Base-by-base conservation (phyloP, 2,797 vertebrate genomes). In the Hydrolagus colliei region DNA sequence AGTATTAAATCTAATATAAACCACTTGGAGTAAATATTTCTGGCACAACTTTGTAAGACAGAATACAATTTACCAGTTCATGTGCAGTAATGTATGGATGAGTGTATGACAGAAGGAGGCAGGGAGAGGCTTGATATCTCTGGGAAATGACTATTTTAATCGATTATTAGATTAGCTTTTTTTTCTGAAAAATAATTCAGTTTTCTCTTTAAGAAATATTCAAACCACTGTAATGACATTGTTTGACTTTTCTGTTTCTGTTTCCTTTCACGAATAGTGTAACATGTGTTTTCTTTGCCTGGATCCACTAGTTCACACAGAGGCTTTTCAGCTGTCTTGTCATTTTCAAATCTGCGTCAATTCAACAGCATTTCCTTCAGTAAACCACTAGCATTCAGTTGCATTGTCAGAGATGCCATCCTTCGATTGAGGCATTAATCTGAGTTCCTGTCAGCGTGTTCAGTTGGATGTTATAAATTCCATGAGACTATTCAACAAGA, bases 1-100 rank as follows among this genome's bases (percentile, higher is more conserved):
- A 41, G 9, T 84, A 68, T 20, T 84, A 6, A 41, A 68, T 67
- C 65, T 20, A 84, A 84, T 41, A 35, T 84, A 68, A 68, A 84
- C 67, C n/a, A 41, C 79, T 68, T 52, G 11, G 27, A 84, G 65
- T 65, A 71, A 52, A 41, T 41, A 18, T 10, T 35, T 14, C 11
- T 84, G 63, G 18, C 65, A 84, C 11, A 20, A 18, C 3, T 84
- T 84, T 71, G 65, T 32, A 68, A 68, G 32, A 63, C 3, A 52
- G 13, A 32, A 65, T 35, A 9, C 62, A 67, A 18, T 32, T 65
- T 13, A 18, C 67, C 68, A 9, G 10, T 32, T 32, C 11, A 18
- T 82, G 11, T 68, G 63, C 68, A 16, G 18, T 71, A 41, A 41
- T 84, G 14, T 68, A 71, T 67, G 27, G 32, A 84, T 84, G 32